Base-by-base conservation (phyloP, 2,888 invertebrate genomes). In the Eupithecia subumbrata region DNA sequence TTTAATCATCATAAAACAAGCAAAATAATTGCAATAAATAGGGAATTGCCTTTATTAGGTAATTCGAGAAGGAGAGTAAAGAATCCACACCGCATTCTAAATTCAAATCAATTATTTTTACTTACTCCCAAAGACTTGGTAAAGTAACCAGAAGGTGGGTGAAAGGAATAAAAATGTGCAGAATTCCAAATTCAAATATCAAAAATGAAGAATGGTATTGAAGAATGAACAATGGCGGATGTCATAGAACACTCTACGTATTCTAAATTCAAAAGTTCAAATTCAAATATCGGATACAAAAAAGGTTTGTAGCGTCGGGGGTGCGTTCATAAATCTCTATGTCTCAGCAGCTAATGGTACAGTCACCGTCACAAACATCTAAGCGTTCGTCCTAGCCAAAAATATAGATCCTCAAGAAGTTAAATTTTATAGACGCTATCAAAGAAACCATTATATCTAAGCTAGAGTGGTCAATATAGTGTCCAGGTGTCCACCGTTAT, bases 271-370 rank as follows among this genome's bases (percentile, higher is more conserved):
- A 88, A 70, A 76, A 69, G 69, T 74, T 77, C 72, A 67, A 91
- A 92, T 87, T 88, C 75, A 75, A 91, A 92, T 87, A 89, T 88
- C 87, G 86, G 71, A 73, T 75, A 75, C 77, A 75, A 77, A 77
- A 76, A 77, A 77, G 84, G 87, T 90, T 92, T 91, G 90, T 91
- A 90, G 90, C 89, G 90, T 88, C 91, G 90, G 89, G 91, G 90
- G 89, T 89, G 85, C 89, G 90, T 87, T 88, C 87, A 94, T 94
- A 93, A 94, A 94, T 94, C 94, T 93, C 90, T 82, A 84, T 89
- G 89, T 92, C 93, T 92, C 92, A 92, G 88, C 92, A 92, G 93
- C 92, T 92, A 92, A 94, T 92, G 90, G 68, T 43, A 60, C 22
- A 25, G 60, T 60, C 60, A 60, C 0, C 60, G 60, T 14, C 25